phyloP scores from a whole-genome alignment of 1,140 invertebrate species.

The Psilanteris sp. region DNA sequence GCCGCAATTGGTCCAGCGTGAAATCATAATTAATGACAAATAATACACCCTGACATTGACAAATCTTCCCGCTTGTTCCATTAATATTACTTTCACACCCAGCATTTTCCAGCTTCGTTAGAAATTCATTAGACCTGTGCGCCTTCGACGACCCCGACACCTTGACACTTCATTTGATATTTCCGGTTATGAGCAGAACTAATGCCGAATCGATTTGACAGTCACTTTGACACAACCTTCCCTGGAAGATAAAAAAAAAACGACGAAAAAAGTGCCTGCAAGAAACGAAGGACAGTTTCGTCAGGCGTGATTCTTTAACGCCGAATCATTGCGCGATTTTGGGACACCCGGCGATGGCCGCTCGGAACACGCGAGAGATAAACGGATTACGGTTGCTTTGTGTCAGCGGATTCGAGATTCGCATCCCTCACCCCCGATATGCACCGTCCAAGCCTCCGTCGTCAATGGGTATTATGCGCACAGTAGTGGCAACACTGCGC shows the following conservation, averaged over 20 bases:
- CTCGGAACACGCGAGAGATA: slow-evolving; percentile 78
- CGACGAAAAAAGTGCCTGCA: too few species aligned
- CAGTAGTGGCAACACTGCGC: slow-evolving; percentile 70
- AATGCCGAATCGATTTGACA: slow-evolving; percentile 4
- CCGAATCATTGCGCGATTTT: slow-evolving; percentile 35
- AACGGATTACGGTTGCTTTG: slow-evolving; percentile 77
- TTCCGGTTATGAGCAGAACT: slow-evolving; percentile 17
- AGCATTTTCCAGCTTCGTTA: slow-evolving; percentile 37
- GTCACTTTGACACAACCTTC: background rate
- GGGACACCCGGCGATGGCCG: slow-evolving; percentile 32
- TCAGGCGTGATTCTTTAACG: slow-evolving; percentile 38
- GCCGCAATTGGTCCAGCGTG: slow-evolving; percentile 30
- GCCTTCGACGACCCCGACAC: background rate
- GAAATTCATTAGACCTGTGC: slow-evolving; percentile 28
- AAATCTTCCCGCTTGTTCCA: slow-evolving; percentile 17
- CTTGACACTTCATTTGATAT: slow-evolving; percentile 23
- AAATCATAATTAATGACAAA: slow-evolving; percentile 50
- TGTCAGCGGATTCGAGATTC: slow-evolving; percentile 71
- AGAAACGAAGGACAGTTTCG: too few species aligned
- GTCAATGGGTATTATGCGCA: slow-evolving; percentile 76
- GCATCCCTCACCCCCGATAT: slow-evolving; percentile 70
- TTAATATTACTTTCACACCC: slow-evolving; percentile 51
- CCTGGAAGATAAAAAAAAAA: too few species aligned
- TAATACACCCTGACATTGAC: slow-evolving; percentile 43
- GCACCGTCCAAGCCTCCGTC: slow-evolving; percentile 54